Evolutionary conservation across 1,140 invertebrate species (phyloP), one percentile per base, ranked within the genome.

Genomic region (Aricia agestis): DNA sequence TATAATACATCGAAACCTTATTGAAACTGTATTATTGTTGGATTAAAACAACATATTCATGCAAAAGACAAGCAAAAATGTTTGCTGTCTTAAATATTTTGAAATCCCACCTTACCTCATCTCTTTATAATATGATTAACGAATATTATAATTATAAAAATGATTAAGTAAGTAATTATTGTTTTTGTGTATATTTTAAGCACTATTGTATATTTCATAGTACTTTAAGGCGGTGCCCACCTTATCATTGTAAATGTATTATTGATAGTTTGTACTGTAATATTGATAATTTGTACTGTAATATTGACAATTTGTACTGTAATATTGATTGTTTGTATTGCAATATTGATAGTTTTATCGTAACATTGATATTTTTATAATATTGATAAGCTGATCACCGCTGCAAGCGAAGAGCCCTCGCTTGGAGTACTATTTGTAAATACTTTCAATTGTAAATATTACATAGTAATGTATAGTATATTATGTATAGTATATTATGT

Each of bases 331-430:
- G 42, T 25, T 3, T 17, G 18, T 68, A 63, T 41, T 32, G 58
- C 59, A 45, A 72, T 52, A 52, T 52, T 52, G 11, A 52, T 52
- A 52, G 3, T 3, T 52, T 11, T 52, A 52, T 13, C 1, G 45
- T 15, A 52, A 52, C 13, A 52, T 52, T 52, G 45, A 71, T 52
- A 52, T 6, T 71, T 25, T 70, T 63, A 1, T 68, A 42, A 70
- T 73, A 70, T 72, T 67, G 71, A 73, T 69, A 72, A 78, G 78
- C 79, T 89, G 71, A 72, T 76, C 71, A 76, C 52, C 67, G 81
- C 82, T 74, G 19, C 76, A 78, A 85, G 86, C 85, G 85, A 81
- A 73, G 87, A 90, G 87, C 87, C 87, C 87, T 82, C 85, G 84
- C 87, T 90, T 80, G 74, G 70, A 85, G 84, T 84, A 84, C 82